These are phyloP conservation scores for Lepidurus apus DNA, from an alignment of 1,140 invertebrate genomes.

Conservation along the genomic window DNA sequence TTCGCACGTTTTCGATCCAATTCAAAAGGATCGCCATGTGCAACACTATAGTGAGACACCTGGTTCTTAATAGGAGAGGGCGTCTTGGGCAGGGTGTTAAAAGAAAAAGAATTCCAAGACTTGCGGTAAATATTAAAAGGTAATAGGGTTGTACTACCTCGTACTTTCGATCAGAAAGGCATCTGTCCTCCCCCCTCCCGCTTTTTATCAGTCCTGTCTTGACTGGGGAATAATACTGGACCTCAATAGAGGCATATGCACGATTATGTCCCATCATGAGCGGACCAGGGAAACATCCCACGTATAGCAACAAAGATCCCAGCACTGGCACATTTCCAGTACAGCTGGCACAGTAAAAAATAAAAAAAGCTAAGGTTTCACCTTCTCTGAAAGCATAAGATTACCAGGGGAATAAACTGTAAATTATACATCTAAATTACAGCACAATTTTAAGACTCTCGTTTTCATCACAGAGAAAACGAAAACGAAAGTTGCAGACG, in stretches of 20 bases:
- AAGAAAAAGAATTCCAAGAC: not conserved
- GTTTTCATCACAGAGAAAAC: no score
- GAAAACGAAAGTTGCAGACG: slow-evolving; percentile 6
- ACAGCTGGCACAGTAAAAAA: no score
- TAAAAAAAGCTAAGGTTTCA: no score
- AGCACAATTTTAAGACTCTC: no score
- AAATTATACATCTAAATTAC: no score
- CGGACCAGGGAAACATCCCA: no score
- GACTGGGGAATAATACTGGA: not conserved
- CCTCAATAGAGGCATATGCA: not conserved
- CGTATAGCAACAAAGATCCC: no score
- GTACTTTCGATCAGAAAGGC: not conserved
- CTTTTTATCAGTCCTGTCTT: not conserved
- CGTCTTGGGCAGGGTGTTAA: not conserved
- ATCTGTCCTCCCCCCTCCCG: not conserved
- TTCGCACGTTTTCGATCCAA: not conserved
- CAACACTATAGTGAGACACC: not conserved
- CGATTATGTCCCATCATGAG: not conserved
- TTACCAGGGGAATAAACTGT: no score
- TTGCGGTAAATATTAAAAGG: not conserved
- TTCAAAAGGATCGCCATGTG: not conserved
- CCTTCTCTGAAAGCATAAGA: no score
- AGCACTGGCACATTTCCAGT: no score
- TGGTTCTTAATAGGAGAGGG: not conserved
- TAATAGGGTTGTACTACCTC: not conserved